phyloP scores from a whole-genome alignment of 1,140 invertebrate genomes.

The Eriocheir sinensis region DNA sequence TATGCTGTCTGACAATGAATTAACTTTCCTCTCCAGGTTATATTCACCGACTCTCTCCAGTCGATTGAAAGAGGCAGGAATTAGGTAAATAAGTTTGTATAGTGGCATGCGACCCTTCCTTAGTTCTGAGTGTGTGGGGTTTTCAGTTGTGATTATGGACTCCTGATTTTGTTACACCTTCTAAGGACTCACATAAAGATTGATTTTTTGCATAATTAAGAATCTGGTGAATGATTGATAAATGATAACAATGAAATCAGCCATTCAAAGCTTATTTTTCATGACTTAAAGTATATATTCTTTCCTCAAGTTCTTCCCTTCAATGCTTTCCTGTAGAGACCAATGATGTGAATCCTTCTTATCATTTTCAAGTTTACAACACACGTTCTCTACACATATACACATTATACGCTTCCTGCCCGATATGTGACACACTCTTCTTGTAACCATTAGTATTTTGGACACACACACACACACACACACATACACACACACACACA shows the following conservation, averaged over 20 bases:
- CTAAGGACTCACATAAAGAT: background rate
- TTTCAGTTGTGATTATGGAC: slow-evolving; percentile 43
- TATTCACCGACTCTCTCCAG: slow-evolving; percentile 79
- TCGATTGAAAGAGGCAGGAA: slow-evolving; percentile 79
- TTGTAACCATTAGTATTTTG: background rate
- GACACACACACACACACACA: background rate
- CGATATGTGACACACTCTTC: no score
- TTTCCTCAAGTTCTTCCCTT: background rate
- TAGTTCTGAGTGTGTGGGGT: slow-evolving; percentile 63
- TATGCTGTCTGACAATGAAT: slow-evolving; percentile 59
- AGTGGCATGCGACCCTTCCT: slow-evolving; percentile 64
- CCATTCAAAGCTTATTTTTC: background rate
- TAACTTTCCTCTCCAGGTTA: slow-evolving; percentile 77
- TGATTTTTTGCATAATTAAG: background rate
- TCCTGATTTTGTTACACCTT: slow-evolving; percentile 56
- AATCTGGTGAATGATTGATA: background rate
- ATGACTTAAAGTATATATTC: background rate
- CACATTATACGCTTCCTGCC: no score
- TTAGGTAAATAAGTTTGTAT: slow-evolving; percentile 78
- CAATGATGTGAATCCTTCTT: no score
- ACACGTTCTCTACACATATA: no score
- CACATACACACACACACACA: background rate
- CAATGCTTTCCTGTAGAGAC: no score
- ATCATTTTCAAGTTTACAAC: no score
- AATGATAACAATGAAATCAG: background rate